Base-by-base conservation (phyloP, 2,888 invertebrate genomes). In the Himalopsyche kuldschensis region DNA sequence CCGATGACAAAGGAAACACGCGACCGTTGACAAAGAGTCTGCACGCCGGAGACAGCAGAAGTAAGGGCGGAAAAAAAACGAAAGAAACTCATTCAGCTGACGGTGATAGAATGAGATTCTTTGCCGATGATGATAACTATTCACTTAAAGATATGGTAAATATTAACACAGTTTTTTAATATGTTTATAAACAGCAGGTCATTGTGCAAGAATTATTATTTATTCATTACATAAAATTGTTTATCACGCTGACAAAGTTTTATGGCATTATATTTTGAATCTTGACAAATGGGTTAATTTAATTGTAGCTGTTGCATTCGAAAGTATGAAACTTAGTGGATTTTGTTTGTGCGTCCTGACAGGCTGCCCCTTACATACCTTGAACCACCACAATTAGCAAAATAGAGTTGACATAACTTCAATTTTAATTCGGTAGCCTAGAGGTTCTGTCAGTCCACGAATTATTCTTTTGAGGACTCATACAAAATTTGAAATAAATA, bases 111-210 rank as follows among this genome's bases (percentile, higher is more conserved):
- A 92, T 94, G 4, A 94, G 96, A 83, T 97, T 97, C 90, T 98
- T 97, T 91, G 94, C 95, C 4, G 97, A 98, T 91, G 98, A 98
- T 91, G 97, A 97, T 89, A 95, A 95, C 88, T 95, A 96, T 89
- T 94, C 96, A 81, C 93, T 98, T 48, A 94, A 96, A 88, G 94
- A 96, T 89, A 95, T 98, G 95, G 96, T 95, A 89, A 90, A 89
- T 63, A 75, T 20, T n/a, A 55, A 30, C 5, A 15, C 41, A 3
- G 1, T 41, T 41, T 4, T 41, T 41, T 15, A 15, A 15, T 4
- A 41, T 41, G 41, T n/a, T 30, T 69, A 41, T 41, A 41, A 8
- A 15, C 41, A 15, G 41, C 1, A 10, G 35, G 78, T 20, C 82
- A 48, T 80, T 81, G 35, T 63, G 10, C 10, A 35, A 6, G 3